These are phyloP conservation scores for Lethocerus indicus DNA, from an alignment of 1,140 invertebrate species.

Conservation along the genomic window DNA sequence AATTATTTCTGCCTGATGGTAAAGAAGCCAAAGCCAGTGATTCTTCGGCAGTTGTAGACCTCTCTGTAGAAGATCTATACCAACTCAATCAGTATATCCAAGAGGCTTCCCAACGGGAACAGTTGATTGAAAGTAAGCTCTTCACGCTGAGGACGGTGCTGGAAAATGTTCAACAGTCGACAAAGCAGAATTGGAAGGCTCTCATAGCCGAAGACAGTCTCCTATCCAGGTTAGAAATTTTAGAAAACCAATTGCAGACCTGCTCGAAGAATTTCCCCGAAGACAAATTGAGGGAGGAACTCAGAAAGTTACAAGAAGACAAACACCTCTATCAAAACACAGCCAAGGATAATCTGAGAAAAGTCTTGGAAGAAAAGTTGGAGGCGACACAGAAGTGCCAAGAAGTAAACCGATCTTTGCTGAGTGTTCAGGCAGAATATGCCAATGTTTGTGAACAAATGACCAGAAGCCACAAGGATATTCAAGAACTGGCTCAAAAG, in stretches of 20 bases:
- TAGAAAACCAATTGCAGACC: slow-evolving; percentile 76
- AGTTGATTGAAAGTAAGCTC: slow-evolving; percentile 71
- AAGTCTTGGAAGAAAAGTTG: slow-evolving; percentile 74
- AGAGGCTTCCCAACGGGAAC: slow-evolving; percentile 76
- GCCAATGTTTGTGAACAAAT: slow-evolving; percentile 53
- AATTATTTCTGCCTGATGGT: slow-evolving; percentile 84
- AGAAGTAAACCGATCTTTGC: slow-evolving; percentile 38
- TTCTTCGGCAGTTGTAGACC: slow-evolving; percentile 21
- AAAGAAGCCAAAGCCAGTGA: slow-evolving; percentile 72
- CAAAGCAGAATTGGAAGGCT: slow-evolving; percentile 78
- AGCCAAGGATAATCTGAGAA: slow-evolving; percentile 77
- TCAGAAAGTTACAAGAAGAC: slow-evolving; percentile 65
- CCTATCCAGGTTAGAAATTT: slow-evolving; percentile 74
- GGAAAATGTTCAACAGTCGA: slow-evolving; percentile 57
- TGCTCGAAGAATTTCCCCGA: slow-evolving; percentile 71
- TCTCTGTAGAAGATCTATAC: slow-evolving; percentile 69
- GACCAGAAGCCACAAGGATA: slow-evolving; percentile 46
- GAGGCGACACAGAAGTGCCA: slow-evolving; percentile 61
- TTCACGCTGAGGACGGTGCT: slow-evolving; percentile 66
- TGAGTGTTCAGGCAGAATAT: slow-evolving; percentile 24
- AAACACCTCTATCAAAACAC: slow-evolving; percentile 79
- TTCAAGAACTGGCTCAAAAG: slow-evolving; percentile 25
- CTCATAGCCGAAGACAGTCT: slow-evolving; percentile 89
- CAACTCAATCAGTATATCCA: slow-evolving; percentile 59
- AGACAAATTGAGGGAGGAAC: slow-evolving; percentile 64